These are phyloP conservation scores for Margaritifera margaritifera DNA, from an alignment of 2,888 invertebrate species.

Conservation along the genomic window DNA sequence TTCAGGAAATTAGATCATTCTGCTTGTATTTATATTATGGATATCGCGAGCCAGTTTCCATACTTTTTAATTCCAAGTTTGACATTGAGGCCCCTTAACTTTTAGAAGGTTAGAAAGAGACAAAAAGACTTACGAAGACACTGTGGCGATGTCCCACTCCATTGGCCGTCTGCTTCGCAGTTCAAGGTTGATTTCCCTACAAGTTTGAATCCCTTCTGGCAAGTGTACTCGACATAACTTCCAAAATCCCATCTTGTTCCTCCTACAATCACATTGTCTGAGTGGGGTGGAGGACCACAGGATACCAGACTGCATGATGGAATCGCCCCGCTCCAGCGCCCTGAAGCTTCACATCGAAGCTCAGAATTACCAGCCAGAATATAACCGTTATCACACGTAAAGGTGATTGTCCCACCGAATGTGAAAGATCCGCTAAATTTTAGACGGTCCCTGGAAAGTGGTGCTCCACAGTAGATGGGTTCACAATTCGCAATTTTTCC, in stretches of 20 bases:
- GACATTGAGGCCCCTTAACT: no score
- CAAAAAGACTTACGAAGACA: conserved; percentile 51
- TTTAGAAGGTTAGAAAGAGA: no score
- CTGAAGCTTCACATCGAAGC: conserved; percentile 41
- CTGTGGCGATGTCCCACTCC: conserved; percentile 52
- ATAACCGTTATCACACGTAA: conserved; percentile 37
- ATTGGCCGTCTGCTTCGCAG: conserved; percentile 59
- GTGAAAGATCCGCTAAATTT: conserved; percentile 5
- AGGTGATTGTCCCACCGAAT: conserved; percentile 12
- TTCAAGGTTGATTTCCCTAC: conserved; percentile 39
- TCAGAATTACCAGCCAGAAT: conserved; percentile 31
- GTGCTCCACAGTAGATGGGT: conserved; percentile 52
- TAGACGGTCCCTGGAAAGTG: conserved; percentile 15
- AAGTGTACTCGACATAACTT: conserved; percentile 28
- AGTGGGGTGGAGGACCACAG: conserved; percentile 45
- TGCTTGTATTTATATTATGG: no score
- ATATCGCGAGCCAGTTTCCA: no score
- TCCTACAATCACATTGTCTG: conserved; percentile 10
- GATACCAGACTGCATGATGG: conserved; percentile 49
- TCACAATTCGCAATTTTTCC: conserved; percentile 58
- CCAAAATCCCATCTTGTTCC: conserved; percentile 25
- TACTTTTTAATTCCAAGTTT: no score
- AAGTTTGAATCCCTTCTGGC: conserved; percentile 54
- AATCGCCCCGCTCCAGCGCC: conserved; percentile 18
- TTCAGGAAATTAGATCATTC: no score